Percentiles rank a stretch among this genome's conserved stretches.
These are phyloP conservation scores for Athene cunicularia DNA, from an alignment of 2,113 vertebrate genomes.

Conservation along the genomic window DNA sequence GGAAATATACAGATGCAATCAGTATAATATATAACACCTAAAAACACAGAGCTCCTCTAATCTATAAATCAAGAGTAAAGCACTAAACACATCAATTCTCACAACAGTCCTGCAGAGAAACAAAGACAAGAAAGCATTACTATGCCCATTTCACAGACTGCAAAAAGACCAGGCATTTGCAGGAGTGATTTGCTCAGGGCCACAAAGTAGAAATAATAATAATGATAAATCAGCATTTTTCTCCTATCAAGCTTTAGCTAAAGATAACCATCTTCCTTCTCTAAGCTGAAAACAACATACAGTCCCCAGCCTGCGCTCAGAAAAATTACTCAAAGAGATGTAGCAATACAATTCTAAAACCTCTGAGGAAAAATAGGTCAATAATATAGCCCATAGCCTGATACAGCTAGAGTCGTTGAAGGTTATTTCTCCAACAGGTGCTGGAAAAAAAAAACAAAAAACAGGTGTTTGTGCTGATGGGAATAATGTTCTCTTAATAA, in stretches of 20 bases:
- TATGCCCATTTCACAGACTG: background rate
- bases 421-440: background rate
- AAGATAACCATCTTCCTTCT: background rate
- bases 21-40: background rate
- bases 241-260: background rate
- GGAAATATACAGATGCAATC: background rate
- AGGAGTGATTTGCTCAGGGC: background rate
- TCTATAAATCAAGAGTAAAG: background rate
- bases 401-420: background rate
- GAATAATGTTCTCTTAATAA: background rate
- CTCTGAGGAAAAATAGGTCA: background rate
- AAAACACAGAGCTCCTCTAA: background rate
- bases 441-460: background rate
- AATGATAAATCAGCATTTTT: background rate
- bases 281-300: background rate
- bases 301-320: background rate
- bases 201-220: background rate
- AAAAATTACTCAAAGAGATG: background rate
- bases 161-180: background rate
- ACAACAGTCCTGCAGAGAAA: background rate
- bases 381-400: background rate
- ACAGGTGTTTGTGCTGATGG: background rate
- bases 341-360: background rate
- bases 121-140: background rate
- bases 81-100: background rate